These are phyloP conservation scores for Epistrophella euchroma DNA, from an alignment of 2,888 invertebrate genomes.

Conservation along the genomic window DNA sequence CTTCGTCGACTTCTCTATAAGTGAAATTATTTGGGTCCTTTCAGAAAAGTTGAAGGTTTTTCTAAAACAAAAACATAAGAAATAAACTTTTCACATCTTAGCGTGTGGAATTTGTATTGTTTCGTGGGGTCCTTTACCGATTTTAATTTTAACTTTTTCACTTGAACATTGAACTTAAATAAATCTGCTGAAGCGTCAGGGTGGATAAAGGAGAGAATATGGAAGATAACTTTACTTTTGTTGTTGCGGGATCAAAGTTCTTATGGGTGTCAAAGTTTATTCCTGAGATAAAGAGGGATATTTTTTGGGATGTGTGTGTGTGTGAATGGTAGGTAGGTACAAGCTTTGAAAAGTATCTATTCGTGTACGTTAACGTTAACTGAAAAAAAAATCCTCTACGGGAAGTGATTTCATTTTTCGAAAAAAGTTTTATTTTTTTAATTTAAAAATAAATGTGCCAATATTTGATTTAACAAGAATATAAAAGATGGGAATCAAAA, in stretches of 20 bases:
- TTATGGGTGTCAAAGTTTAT: conserved; percentile 4
- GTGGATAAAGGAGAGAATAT: too few species aligned
- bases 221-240: conserved; percentile 1
- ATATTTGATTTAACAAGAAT: too few species aligned
- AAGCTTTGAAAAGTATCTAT: background rate
- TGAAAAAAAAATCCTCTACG: too few species aligned
- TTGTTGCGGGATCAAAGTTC: conserved; percentile 3
- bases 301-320: background rate
- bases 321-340: background rate
- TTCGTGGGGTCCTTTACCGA: conserved; percentile 3
- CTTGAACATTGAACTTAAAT: conserved; percentile 13
- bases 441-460: too few species aligned
- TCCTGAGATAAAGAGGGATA: background rate
- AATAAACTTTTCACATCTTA: background rate
- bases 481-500: too few species aligned
- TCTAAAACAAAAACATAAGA: background rate
- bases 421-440: background rate
- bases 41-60: background rate
- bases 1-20: background rate
- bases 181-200: background rate
- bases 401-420: background rate
- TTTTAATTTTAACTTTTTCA: conserved; percentile 37
- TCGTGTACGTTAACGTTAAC: too few species aligned
- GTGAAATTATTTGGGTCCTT: background rate
- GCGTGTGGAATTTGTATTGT: conserved; percentile 13